Evolutionary conservation across 2,888 invertebrate species (phyloP), one percentile per base, ranked within the genome.

Genomic region (Caenorhabditis uteleia): DNA sequence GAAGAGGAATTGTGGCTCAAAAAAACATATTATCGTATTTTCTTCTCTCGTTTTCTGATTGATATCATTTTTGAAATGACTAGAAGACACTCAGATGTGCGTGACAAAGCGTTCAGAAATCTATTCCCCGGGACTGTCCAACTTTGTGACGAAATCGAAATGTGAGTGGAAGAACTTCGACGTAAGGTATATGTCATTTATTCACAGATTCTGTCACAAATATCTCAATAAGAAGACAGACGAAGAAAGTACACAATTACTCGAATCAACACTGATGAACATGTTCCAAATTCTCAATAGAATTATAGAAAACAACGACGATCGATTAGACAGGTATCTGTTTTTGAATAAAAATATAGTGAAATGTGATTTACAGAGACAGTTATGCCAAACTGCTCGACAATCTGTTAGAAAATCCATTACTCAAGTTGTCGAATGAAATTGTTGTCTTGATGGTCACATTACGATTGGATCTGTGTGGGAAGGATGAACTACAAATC

Each of bases 21-120:
- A 18, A 53, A 16, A 20, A 45, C 57, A 8, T 57, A 49, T n/a
- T n/a, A 20, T 6, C 48, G 64, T 16, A 26, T 64, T 8, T 53
- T 57, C 20, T 39, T 64, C 20, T 16, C 53, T 8, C 43, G 57
- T 2, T 29, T 40, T 23, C 29, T 57, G 3, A 14, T 57, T 5
- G 64, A 64, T 34, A 47, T 47, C 3, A 36, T 64, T 20, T 49
- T 57, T 21, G 29, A 64, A 23, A n/a, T 44, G 12, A 39, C 57
- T 1, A 49, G n/a, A n/a, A n/a, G n/a, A n/a, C n/a, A n/a, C n/a
- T n/a, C n/a, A n/a, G n/a, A n/a, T n/a, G n/a, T n/a, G n/a, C n/a
- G n/a, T n/a, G n/a, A n/a, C n/a, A n/a, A n/a, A n/a, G n/a, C n/a
- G n/a, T n/a, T n/a, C n/a, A n/a, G n/a, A n/a, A n/a, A n/a, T n/a